Conservation (phyloP, 2,113 vertebrate genomes). For the Silurus meridionalis region DNA sequence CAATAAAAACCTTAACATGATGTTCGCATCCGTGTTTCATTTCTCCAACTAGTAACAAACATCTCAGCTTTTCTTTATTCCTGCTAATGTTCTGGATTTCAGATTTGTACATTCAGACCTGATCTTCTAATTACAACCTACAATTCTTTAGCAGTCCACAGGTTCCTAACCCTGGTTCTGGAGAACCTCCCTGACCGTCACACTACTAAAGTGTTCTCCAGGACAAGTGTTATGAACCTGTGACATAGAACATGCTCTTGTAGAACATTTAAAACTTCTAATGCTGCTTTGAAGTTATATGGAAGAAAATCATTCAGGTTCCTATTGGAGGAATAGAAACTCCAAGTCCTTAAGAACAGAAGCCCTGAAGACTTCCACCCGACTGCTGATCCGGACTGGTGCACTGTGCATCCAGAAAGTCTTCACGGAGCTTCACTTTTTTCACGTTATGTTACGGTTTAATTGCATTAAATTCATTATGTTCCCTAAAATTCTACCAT, state of each 20-base stretch:
- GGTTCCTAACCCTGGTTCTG: background rate
- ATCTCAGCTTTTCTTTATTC: background rate
- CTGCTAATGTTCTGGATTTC: background rate
- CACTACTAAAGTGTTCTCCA: background rate
- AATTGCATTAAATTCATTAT: no score
- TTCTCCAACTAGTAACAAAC: background rate
- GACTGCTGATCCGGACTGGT: no score
- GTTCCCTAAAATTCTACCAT: no score
- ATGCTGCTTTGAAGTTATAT: background rate
- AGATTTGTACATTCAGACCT: background rate
- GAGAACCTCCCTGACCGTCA: background rate
- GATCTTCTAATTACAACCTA: no score
- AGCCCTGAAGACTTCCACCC: background rate
- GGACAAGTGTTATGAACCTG: background rate
- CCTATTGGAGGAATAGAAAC: background rate
- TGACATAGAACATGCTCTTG: background rate
- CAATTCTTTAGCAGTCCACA: background rate
- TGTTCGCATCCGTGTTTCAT: background rate
- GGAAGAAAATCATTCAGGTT: background rate
- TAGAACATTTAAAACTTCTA: background rate
- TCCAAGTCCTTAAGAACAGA: background rate
- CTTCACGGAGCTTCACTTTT: no score
- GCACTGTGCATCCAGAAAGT: no score
- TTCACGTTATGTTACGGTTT: no score
- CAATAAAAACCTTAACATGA: constrained; percentile 18